Evolutionary conservation across 2,888 invertebrate species (phyloP).

Genomic region (Epistrophella euchroma): DNA sequence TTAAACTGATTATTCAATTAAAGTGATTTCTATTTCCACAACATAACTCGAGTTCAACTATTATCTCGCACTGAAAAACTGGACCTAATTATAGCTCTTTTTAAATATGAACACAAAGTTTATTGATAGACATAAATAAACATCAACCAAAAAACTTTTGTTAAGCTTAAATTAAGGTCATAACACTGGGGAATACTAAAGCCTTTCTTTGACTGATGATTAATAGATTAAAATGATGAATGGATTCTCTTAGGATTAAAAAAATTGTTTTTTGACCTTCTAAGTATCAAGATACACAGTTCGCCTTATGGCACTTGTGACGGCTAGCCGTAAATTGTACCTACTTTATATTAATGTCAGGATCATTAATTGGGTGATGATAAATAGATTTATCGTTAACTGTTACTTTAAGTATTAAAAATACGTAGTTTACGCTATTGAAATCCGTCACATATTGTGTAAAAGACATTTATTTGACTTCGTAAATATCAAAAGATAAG

Average conservation of each 20-base stretch:
- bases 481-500: not conserved
- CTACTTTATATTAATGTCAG: not conserved
- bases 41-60: too few species aligned
- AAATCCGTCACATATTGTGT: not conserved
- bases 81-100: too few species aligned
- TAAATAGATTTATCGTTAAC: not conserved
- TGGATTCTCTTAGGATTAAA: slow-evolving; percentile 2
- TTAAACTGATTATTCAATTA: too few species aligned
- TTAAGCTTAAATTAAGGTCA: not conserved
- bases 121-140: not conserved
- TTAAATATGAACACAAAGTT: not conserved
- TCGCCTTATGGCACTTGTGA: not conserved
- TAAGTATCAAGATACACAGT: not conserved
- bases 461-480: slow-evolving; percentile 2
- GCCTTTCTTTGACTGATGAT: not conserved
- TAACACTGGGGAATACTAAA: not conserved
- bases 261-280: slow-evolving; percentile 7
- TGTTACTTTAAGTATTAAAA: not conserved
- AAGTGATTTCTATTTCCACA: too few species aligned
- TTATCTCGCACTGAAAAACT: too few species aligned
- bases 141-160: not conserved
- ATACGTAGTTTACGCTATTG: not conserved
- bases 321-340: not conserved
- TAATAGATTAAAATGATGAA: not conserved
- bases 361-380: not conserved